phyloP scores from a whole-genome alignment of 2,113 vertebrate species.

The Aix galericulata region DNA sequence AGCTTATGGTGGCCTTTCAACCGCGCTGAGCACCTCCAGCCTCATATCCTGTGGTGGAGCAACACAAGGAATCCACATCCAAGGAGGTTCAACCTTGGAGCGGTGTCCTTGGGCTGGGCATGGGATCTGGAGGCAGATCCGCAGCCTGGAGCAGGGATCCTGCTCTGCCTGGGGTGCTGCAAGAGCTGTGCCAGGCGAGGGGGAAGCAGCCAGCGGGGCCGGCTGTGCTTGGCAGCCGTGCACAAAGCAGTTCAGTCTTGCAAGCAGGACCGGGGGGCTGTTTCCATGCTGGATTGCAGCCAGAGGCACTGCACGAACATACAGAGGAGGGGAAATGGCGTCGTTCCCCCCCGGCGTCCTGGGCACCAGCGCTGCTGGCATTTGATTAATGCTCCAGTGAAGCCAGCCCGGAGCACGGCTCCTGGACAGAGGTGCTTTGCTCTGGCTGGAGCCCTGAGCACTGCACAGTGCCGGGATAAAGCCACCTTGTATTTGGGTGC shows the following conservation, averaged over 20 bases:
- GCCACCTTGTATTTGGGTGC: background rate
- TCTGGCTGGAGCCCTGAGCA: background rate
- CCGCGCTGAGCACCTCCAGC: background rate
- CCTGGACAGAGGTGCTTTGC: background rate
- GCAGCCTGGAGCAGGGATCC: background rate
- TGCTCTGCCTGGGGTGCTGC: background rate
- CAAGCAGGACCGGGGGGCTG: background rate
- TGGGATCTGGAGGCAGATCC: background rate
- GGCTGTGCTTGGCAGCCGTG: background rate
- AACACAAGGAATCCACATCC: background rate
- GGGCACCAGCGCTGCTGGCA: background rate
- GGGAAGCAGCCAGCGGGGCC: background rate
- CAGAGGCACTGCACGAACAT: fast-evolving
- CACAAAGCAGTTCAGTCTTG: background rate
- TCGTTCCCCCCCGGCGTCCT: background rate
- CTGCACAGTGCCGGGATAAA: background rate
- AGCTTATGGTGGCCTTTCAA: background rate
- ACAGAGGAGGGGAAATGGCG: background rate
- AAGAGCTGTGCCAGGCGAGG: background rate
- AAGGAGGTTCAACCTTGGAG: fast-evolving
- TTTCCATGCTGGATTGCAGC: background rate
- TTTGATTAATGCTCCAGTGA: background rate
- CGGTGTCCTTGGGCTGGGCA: background rate
- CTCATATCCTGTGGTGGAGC: background rate
- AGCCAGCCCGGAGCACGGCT: background rate